Evolutionary conservation across 2,113 vertebrate genomes (phyloP).

Genomic region (Cyprinodon tularosa): DNA sequence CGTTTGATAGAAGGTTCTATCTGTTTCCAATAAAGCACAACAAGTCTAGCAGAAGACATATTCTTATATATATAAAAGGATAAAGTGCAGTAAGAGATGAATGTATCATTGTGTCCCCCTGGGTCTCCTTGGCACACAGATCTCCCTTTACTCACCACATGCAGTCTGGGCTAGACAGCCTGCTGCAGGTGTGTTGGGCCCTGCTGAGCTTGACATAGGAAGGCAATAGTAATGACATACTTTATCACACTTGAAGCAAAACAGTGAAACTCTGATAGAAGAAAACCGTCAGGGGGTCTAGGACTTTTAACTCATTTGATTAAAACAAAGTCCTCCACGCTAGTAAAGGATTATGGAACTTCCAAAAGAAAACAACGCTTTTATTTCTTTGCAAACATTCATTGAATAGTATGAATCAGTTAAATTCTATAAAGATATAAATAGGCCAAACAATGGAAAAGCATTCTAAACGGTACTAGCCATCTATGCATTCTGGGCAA

Average conservation of each 20-base stretch:
- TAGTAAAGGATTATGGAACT: background rate
- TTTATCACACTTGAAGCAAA: constrained; percentile 58
- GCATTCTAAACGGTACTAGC: too few species aligned
- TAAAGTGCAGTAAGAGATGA: constrained; percentile 2
- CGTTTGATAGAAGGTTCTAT: constrained; percentile 49
- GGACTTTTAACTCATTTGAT: constrained; percentile 12
- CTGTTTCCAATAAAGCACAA: constrained; percentile 51
- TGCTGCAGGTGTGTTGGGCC: constrained; percentile 26
- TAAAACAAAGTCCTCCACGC: constrained; percentile 22
- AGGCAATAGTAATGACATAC: constrained; percentile 56
- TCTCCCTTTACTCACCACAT: constrained; percentile 25
- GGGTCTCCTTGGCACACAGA: constrained; percentile 51
- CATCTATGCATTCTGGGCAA: too few species aligned
- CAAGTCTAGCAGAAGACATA: constrained; percentile 37
- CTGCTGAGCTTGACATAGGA: constrained; percentile 29
- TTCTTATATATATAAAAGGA: background rate
- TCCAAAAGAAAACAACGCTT: background rate
- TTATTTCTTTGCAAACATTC: background rate
- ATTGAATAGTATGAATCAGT: background rate
- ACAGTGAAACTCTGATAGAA: constrained; percentile 17
- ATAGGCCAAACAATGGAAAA: too few species aligned
- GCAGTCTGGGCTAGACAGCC: constrained; percentile 30
- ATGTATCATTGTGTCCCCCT: constrained; percentile 20
- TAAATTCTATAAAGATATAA: background rate
- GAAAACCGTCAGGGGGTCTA: constrained; percentile 20